These are phyloP conservation scores for Embiotoca jacksoni DNA, from an alignment of 2,113 vertebrate species.

Conservation along the genomic window DNA sequence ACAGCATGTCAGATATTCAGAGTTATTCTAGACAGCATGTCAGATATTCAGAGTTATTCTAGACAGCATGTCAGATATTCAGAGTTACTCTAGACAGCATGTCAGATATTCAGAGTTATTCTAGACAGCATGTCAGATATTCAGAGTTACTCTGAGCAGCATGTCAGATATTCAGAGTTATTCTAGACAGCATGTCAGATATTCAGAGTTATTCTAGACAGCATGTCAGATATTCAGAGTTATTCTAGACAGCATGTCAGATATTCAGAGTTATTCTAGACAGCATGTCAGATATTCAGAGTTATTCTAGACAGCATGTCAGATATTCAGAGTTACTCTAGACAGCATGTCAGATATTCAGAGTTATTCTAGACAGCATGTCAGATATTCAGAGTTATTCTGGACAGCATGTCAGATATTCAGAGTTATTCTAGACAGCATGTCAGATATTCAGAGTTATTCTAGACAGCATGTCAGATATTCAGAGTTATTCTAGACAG, in stretches of 20 bases:
- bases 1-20: conserved; percentile 4
- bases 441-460: conserved; percentile 25
- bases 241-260: background rate
- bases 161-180: conserved; percentile 23
- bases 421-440: conserved; percentile 18
- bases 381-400: conserved; percentile 25
- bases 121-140: background rate
- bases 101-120: conserved; percentile 27
- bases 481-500: conserved; percentile 15
- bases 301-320: background rate
- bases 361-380: conserved; percentile 3
- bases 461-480: background rate
- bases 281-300: conserved; percentile 11
- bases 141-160: conserved; percentile 1
- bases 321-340: conserved; percentile 23
- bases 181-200: background rate
- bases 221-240: conserved; percentile 19
- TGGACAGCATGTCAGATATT: background rate
- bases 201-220: conserved; percentile 10
- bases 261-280: conserved; percentile 13
- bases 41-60: conserved; percentile 25
- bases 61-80: background rate
- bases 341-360: conserved; percentile 1
- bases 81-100: conserved; percentile 6
- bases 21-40: background rate